Evolutionary conservation across 2,888 invertebrate genomes (phyloP), one percentile per base, ranked within the genome.

Genomic region (Diploptera punctata): DNA sequence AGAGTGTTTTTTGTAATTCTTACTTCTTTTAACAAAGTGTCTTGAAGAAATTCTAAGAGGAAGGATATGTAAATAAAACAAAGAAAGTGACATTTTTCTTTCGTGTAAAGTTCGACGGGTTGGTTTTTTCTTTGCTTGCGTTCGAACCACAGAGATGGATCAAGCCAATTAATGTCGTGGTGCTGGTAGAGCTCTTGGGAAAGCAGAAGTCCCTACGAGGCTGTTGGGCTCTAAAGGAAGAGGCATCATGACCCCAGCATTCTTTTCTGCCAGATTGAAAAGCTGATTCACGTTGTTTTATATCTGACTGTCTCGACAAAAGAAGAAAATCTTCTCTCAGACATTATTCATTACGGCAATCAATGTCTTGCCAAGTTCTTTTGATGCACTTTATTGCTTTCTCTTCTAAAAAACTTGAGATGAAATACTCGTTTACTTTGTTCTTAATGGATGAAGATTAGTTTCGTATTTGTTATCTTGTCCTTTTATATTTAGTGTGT

Each of bases 121-220:
- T 52, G 19, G 19, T 52, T 52, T 7, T 47, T 5, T 18, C 52
- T 52, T 18, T 49, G 49, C n/a, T n/a, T n/a, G n/a, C n/a, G n/a
- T n/a, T n/a, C 19, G 52, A 24, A 24, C 52, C 24, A 1, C 7
- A 3, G 52, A 52, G 52, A 52, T 52, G 52, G 52, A 52, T 52
- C 52, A 52, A 52, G 52, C 52, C 52, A 52, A 52, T 52, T 52
- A 52, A 52, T 5, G 52, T 52, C 52, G 19, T 52, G 21, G 47
- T 18, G 18, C 18, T 47, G 7, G 47, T 19, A 0, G 10, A 2
- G 52, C 52, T 9, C 24, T 24, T 5, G 52, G 52, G 21, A 21
- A 7, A n/a, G n/a, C 24, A 3, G 52, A 13, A 52, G 52, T 24
- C 24, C 52, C 10, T 9, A 38, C 13, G 52, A 52, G 52, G 52